phyloP scores from a whole-genome alignment of 2,113 vertebrate species.

The Heterotis niloticus region DNA sequence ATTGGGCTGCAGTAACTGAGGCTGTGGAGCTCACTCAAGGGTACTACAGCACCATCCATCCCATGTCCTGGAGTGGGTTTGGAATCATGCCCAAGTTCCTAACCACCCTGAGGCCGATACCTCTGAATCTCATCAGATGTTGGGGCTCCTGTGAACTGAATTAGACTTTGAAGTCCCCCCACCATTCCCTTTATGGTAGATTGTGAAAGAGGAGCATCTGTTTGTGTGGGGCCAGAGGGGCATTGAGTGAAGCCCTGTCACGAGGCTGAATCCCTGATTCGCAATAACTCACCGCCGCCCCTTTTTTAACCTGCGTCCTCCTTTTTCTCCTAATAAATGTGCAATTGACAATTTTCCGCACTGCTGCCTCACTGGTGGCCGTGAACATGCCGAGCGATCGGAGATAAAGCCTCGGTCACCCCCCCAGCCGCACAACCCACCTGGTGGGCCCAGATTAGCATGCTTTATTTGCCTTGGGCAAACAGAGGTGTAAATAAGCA shows the following conservation, averaged over 20 bases:
- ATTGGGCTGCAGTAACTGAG: too few relatives aligned
- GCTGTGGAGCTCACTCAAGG: background rate
- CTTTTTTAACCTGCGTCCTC: background rate
- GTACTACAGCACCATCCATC: background rate
- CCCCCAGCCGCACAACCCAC: slow-evolving; percentile 24
- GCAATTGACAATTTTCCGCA: slow-evolving; percentile 43
- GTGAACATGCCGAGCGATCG: slow-evolving; percentile 28
- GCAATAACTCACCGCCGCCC: background rate
- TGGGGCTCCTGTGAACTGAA: too few relatives aligned
- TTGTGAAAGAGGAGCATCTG: background rate
- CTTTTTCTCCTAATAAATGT: slow-evolving; percentile 35
- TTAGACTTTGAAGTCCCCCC: too few relatives aligned
- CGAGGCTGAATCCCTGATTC: background rate
- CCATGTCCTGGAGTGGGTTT: background rate
- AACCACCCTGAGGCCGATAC: background rate
- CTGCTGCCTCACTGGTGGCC: slow-evolving; percentile 28
- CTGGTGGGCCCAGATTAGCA: slow-evolving; percentile 45
- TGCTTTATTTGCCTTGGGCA: slow-evolving; percentile 50
- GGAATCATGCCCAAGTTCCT: background rate
- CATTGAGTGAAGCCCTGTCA: too few relatives aligned
- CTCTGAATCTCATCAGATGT: background rate
- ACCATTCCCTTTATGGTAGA: background rate
- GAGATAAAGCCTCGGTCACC: slow-evolving; percentile 24
- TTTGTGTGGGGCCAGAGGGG: background rate
- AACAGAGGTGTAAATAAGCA: slow-evolving; percentile 49